phyloP scores from a whole-genome alignment of 2,113 vertebrate species.

The Boulengeromyrus knoepffleri region DNA sequence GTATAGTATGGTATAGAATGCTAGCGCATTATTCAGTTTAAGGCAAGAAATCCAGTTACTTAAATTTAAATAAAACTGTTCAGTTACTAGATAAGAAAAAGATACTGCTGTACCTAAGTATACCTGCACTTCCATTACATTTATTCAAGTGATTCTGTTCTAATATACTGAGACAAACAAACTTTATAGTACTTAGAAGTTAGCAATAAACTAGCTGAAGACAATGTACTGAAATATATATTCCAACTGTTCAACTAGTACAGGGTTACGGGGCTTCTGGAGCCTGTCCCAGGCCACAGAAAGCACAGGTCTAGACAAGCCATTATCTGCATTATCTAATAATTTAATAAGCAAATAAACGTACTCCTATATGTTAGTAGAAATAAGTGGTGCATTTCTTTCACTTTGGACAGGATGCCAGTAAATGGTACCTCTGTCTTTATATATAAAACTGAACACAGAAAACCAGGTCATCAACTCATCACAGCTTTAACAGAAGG shows the following conservation, averaged over 20 bases:
- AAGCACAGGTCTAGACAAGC: background rate
- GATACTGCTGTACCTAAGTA: background rate
- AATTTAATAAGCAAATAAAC: background rate
- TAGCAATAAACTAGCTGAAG: background rate
- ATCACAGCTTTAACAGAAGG: background rate
- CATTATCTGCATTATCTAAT: background rate
- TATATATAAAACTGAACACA: background rate
- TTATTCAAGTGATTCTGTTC: background rate
- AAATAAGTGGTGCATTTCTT: background rate
- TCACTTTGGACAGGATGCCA: background rate
- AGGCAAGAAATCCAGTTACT: background rate
- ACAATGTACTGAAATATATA: background rate
- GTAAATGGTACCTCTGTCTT: background rate
- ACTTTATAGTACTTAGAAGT: background rate
- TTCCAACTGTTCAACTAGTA: background rate
- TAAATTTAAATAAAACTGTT: background rate
- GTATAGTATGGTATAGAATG: background rate
- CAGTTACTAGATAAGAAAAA: background rate
- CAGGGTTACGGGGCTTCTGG: background rate
- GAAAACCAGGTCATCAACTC: background rate
- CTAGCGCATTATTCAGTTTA: background rate
- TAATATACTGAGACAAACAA: background rate
- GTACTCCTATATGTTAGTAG: background rate
- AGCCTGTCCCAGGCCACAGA: background rate
- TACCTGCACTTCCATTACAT: background rate